Percentiles rank a stretch among this genome's conserved stretches.
These are phyloP conservation scores for Spilogale gracilis DNA, from an alignment of 2,113 vertebrate species.

Conservation along the genomic window DNA sequence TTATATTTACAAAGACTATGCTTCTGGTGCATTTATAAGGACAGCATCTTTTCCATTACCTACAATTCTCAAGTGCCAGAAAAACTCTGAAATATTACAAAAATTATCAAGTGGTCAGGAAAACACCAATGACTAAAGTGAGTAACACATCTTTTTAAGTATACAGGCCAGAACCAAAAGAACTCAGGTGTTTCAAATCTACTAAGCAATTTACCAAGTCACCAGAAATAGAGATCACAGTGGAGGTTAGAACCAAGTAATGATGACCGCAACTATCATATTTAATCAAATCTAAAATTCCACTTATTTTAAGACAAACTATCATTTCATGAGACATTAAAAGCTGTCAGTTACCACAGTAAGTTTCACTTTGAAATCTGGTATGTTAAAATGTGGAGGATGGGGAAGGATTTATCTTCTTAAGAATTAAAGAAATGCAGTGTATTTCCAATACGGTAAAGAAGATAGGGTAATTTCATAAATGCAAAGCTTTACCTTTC, in stretches of 20 bases:
- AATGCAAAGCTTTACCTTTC: slow-evolving; percentile 42
- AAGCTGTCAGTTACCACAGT: neutral
- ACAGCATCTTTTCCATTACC: slow-evolving; percentile 48
- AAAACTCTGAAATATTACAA: slow-evolving; percentile 61
- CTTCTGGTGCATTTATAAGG: slow-evolving; percentile 44
- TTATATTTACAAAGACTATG: slow-evolving; percentile 61
- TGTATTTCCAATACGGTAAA: slow-evolving; percentile 16
- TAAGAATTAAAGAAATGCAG: slow-evolving; percentile 46
- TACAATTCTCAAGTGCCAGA: neutral
- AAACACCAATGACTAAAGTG: slow-evolving; percentile 38
- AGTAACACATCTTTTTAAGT: slow-evolving; percentile 51
- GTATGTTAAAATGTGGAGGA: neutral
- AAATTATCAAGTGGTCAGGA: slow-evolving; percentile 48
- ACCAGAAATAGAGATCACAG: slow-evolving; percentile 9
- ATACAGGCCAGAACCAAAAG: neutral
- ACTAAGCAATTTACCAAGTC: neutral
- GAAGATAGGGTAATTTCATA: slow-evolving; percentile 14
- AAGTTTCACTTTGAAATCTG: slow-evolving; percentile 16
- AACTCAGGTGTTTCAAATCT: neutral
- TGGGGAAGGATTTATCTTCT: neutral
- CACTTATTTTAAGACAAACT: slow-evolving; percentile 35
- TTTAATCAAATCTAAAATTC: slow-evolving; percentile 39
- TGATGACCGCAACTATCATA: neutral
- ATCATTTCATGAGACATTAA: slow-evolving; percentile 11
- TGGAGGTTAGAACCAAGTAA: slow-evolving; percentile 30